A percentile compares a stretch with the other conserved stretches of the same genome.
These are phyloP conservation scores for Riparia riparia DNA, from an alignment of 2,113 vertebrate genomes.

Conservation along the genomic window DNA sequence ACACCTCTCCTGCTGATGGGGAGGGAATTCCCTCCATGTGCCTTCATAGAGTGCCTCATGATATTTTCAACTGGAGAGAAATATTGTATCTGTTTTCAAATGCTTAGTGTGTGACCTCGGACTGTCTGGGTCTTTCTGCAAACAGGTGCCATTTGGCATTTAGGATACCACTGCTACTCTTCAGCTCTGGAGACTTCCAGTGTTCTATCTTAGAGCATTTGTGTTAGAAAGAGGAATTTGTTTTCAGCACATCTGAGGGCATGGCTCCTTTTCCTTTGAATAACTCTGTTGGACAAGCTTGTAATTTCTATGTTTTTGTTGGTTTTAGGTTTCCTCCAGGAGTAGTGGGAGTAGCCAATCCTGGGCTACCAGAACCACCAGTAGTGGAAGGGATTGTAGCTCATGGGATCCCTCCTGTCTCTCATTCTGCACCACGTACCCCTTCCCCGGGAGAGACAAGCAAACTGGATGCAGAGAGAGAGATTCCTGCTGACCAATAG, in stretches of 20 bases:
- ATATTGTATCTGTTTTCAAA: background rate
- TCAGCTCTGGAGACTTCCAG: background rate
- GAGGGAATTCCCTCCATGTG: background rate
- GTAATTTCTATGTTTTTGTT: slow-evolving; percentile 44
- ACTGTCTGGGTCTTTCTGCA: background rate
- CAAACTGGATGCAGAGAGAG: slow-evolving; percentile 93
- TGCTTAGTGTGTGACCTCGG: background rate
- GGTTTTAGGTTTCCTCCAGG: slow-evolving; percentile 85
- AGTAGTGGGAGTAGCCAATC: slow-evolving; percentile 87
- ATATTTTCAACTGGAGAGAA: background rate
- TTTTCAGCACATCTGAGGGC: background rate
- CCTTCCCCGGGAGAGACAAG: slow-evolving; percentile 89
- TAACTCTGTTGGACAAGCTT: background rate
- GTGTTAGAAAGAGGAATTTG: background rate
- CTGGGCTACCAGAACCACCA: slow-evolving; percentile 81
- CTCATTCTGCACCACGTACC: slow-evolving; percentile 80
- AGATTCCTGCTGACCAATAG: slow-evolving; percentile 93
- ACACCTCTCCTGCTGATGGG: background rate
- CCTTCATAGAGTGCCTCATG: background rate
- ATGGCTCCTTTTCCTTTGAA: background rate
- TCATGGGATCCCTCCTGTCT: slow-evolving; percentile 86
- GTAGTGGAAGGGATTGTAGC: slow-evolving; percentile 89
- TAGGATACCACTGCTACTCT: background rate
- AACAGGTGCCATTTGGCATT: background rate
- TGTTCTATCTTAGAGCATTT: background rate